Percentiles rank a stretch among this genome's conserved stretches.
phyloP scores from a whole-genome alignment of 2,888 invertebrate genomes.

The Lydus trimaculatus region DNA sequence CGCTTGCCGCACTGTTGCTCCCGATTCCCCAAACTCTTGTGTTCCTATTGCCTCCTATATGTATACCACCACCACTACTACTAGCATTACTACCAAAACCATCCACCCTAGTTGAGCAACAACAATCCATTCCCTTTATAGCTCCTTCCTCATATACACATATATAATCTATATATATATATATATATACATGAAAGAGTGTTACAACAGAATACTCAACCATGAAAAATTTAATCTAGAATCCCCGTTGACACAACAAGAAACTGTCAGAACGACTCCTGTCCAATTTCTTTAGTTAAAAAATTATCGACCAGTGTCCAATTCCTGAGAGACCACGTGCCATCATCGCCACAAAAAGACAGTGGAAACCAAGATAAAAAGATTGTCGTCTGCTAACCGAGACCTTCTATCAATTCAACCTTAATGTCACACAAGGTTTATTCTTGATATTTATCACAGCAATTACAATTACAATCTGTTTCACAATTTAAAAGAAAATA shows the following conservation, averaged over 20 bases:
- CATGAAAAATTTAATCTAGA: slow-evolving; percentile 58
- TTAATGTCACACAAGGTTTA: background rate
- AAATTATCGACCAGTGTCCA: slow-evolving; percentile 45
- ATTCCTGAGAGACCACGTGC: background rate
- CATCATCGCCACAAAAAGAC: background rate
- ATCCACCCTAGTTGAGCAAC: background rate
- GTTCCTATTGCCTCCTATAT: slow-evolving; percentile 36
- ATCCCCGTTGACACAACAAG: slow-evolving; percentile 43
- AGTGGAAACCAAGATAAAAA: background rate
- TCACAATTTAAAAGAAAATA: too few relatives aligned
- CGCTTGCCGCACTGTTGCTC: slow-evolving; percentile 47
- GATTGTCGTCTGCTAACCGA: background rate
- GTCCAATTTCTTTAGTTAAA: slow-evolving; percentile 46
- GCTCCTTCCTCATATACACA: slow-evolving; percentile 35
- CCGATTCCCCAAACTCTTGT: slow-evolving; percentile 36
- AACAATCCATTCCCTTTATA: slow-evolving; percentile 43
- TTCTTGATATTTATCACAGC: background rate
- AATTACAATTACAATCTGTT: background rate
- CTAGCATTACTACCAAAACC: slow-evolving; percentile 20
- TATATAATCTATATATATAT: background rate
- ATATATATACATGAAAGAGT: slow-evolving; percentile 37
- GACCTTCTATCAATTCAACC: background rate
- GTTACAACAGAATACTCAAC: slow-evolving; percentile 46
- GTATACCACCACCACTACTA: slow-evolving; percentile 23
- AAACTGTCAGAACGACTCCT: slow-evolving; percentile 50